Evolutionary conservation across 2,888 invertebrate genomes (phyloP).

Genomic region (Adelphocoris suturalis): DNA sequence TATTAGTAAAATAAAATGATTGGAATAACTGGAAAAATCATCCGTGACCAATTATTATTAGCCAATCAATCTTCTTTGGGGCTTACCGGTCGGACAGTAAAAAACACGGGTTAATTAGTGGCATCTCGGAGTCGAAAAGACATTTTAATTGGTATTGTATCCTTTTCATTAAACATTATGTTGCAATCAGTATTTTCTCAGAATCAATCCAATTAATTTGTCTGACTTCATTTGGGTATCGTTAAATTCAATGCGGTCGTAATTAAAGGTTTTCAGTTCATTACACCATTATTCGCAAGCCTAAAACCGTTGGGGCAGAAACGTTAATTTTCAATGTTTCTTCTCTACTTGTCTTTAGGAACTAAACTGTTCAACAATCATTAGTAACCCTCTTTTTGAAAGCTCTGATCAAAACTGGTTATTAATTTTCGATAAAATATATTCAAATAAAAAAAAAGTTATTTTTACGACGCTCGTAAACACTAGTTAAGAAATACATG

Average conservation of each 20-base stretch:
- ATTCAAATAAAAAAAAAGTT: no score
- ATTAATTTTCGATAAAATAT: no score
- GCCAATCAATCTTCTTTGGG: neutral
- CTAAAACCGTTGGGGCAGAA: neutral
- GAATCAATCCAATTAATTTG: constrained; percentile 19
- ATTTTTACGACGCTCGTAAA: no score
- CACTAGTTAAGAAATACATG: no score
- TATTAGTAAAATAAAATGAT: neutral
- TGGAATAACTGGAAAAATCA: neutral
- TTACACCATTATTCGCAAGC: neutral
- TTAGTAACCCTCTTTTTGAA: no score
- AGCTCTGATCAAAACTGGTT: no score
- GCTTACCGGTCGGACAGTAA: neutral
- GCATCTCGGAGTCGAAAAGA: neutral
- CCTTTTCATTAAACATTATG: constrained; percentile 19
- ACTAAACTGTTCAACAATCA: no score
- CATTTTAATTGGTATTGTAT: neutral
- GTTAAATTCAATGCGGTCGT: neutral
- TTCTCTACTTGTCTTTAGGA: neutral
- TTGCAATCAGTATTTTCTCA: neutral
- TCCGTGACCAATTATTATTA: neutral
- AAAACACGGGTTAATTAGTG: neutral
- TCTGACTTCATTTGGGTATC: neutral
- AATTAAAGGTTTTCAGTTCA: constrained; percentile 7
- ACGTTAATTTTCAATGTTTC: neutral